A percentile compares a stretch with the other conserved stretches of the same genome.
Evolutionary conservation across 2,888 invertebrate species (phyloP).

Genomic region (Tetheella fluctuosa): DNA sequence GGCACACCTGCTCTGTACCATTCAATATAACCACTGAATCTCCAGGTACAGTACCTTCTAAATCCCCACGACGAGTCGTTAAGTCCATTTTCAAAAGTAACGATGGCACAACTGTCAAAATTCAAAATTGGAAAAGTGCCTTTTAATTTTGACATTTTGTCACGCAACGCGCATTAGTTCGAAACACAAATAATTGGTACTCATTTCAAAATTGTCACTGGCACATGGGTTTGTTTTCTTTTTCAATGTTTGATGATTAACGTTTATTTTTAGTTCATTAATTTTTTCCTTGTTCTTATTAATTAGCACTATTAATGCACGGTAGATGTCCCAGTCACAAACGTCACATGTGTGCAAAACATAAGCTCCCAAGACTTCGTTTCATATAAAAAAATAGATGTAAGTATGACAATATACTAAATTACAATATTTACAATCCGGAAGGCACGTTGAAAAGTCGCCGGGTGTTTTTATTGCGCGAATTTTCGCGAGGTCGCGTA

Average conservation of each 20-base stretch:
- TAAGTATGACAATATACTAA: constrained; percentile 12
- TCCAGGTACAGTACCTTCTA: constrained; percentile 44
- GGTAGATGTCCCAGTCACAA: constrained; percentile 18
- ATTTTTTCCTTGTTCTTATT: background rate
- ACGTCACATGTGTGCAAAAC: constrained; percentile 10
- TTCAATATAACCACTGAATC: constrained; percentile 47
- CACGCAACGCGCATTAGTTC: constrained; percentile 35
- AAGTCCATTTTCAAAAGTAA: constrained; percentile 72
- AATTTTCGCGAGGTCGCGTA: constrained; percentile 53
- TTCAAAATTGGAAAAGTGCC: constrained; percentile 36
- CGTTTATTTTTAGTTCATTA: background rate
- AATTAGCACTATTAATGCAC: constrained; percentile 22
- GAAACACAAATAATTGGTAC: constrained; percentile 37
- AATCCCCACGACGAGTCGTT: constrained; percentile 74
- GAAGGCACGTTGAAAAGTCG: constrained; percentile 30
- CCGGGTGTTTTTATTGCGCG: constrained; percentile 39
- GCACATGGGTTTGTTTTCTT: constrained; percentile 28
- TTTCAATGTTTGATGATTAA: constrained; percentile 8
- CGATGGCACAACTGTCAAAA: constrained; percentile 33
- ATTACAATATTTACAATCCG: constrained; percentile 18
- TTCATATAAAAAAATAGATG: too few relatives aligned
- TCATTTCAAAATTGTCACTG: constrained; percentile 37
- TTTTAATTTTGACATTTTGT: constrained; percentile 48
- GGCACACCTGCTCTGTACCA: constrained; percentile 61
- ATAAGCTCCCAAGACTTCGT: background rate